These are phyloP conservation scores for Pelvicachromis taeniatus DNA, from an alignment of 2,113 vertebrate genomes.

Conservation along the genomic window DNA sequence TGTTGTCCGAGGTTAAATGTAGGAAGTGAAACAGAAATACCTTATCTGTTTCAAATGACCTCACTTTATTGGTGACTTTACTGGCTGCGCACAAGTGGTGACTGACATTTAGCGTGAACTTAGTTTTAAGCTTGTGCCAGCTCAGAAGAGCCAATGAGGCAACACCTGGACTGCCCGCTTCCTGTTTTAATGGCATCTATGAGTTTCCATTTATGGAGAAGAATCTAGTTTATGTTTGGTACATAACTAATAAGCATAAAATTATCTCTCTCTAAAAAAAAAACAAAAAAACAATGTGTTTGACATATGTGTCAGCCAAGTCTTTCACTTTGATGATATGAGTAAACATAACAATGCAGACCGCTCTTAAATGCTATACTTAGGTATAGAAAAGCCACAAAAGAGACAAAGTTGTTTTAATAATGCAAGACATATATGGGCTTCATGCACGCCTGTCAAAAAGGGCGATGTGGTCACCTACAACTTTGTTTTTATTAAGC, in stretches of 20 bases:
- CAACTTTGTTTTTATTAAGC: neutral
- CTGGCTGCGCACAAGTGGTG: neutral
- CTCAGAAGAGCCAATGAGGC: neutral
- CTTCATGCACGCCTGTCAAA: neutral
- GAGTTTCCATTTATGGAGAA: slow-evolving; percentile 13
- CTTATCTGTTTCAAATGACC: neutral
- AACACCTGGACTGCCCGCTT: slow-evolving; percentile 27
- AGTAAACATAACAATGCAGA: neutral
- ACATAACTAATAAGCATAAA: neutral
- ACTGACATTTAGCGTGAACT: neutral
- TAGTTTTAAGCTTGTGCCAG: neutral
- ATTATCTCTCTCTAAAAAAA: neutral
- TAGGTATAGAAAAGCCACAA: neutral
- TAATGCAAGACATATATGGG: slow-evolving; percentile 7
- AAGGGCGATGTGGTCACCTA: neutral
- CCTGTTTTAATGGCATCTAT: slow-evolving; percentile 24
- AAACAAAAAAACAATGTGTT: neutral
- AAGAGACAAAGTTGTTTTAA: slow-evolving; percentile 1
- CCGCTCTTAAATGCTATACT: neutral
- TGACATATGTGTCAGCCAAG: neutral
- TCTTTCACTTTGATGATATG: neutral
- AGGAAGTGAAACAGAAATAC: neutral
- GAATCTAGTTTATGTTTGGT: neutral
- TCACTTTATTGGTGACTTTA: neutral
- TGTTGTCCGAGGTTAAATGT: too few species aligned